Conservation (phyloP, 2,797 vertebrate genomes). For the Cossypha heuglini region DNA sequence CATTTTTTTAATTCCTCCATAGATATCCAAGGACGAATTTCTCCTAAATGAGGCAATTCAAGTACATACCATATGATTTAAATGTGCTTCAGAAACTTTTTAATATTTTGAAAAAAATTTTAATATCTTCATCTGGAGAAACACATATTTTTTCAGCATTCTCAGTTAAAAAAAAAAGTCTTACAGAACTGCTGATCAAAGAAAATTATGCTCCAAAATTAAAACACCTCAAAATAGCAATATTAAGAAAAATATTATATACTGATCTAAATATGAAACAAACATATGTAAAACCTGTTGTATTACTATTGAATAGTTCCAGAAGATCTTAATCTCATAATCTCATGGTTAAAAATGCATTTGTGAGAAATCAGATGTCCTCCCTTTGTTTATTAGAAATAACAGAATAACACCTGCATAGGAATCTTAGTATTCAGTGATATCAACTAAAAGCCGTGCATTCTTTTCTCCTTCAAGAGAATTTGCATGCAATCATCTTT, state of each 20-base stretch:
- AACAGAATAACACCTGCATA: not conserved
- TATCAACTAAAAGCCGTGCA: not conserved
- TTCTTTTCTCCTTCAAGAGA: not conserved
- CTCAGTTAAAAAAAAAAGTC: not conserved
- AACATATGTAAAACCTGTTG: not conserved
- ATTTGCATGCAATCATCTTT: not conserved
- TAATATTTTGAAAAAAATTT: not conserved
- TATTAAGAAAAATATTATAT: not conserved
- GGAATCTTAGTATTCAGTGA: not conserved
- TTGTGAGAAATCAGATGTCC: not conserved
- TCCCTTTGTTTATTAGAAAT: not conserved
- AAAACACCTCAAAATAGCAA: not conserved
- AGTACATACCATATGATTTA: not conserved
- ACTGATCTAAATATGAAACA: not conserved
- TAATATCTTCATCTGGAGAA: not conserved
- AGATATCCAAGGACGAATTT: not conserved
- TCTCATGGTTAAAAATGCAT: not conserved
- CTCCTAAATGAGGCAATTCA: not conserved
- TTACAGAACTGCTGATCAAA: not conserved
- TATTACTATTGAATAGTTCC: not conserved
- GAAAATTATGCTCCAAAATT: not conserved
- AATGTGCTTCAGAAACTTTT: slow-evolving; percentile 5
- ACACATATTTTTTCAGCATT: not conserved
- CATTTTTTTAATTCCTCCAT: not conserved
- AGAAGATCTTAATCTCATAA: not conserved